These are phyloP conservation scores for Macrosteles quadrilineatus DNA, from an alignment of 1,140 invertebrate genomes.

Conservation along the genomic window DNA sequence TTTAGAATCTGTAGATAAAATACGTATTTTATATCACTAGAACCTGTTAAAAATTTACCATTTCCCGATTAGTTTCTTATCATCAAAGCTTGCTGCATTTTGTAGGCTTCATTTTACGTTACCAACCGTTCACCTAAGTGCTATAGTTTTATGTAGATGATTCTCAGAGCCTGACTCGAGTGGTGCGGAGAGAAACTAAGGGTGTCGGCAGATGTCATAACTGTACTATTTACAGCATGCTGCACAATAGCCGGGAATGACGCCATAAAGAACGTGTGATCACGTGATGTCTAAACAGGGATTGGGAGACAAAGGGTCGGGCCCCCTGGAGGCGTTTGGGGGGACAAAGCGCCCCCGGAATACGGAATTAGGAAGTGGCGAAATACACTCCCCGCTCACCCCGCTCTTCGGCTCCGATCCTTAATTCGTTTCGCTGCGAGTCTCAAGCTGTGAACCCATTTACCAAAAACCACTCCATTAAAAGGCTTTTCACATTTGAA, in stretches of 20 bases:
- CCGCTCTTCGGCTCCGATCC: background rate
- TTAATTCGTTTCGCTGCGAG: background rate
- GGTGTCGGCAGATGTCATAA: conserved; percentile 13
- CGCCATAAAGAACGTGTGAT: conserved; percentile 15
- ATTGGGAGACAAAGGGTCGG: conserved; percentile 3
- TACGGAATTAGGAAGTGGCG: conserved; percentile 16
- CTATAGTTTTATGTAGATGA: no score
- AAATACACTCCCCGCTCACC: background rate
- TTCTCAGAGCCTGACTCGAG: no score
- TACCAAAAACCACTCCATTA: conserved; percentile 8
- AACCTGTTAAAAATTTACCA: no score
- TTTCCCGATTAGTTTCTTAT: no score
- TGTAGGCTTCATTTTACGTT: no score
- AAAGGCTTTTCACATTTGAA: background rate
- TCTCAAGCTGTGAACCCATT: conserved; percentile 8
- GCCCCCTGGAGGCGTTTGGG: background rate
- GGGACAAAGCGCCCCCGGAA: background rate
- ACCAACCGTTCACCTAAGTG: no score
- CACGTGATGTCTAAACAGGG: conserved; percentile 21
- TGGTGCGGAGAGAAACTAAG: background rate
- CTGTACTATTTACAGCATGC: background rate
- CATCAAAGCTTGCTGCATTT: no score
- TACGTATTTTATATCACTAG: no score
- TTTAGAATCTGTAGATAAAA: no score
- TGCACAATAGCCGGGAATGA: conserved; percentile 6